These are phyloP conservation scores for Ciconia stormi DNA, from an alignment of 2,113 vertebrate species.

Conservation along the genomic window DNA sequence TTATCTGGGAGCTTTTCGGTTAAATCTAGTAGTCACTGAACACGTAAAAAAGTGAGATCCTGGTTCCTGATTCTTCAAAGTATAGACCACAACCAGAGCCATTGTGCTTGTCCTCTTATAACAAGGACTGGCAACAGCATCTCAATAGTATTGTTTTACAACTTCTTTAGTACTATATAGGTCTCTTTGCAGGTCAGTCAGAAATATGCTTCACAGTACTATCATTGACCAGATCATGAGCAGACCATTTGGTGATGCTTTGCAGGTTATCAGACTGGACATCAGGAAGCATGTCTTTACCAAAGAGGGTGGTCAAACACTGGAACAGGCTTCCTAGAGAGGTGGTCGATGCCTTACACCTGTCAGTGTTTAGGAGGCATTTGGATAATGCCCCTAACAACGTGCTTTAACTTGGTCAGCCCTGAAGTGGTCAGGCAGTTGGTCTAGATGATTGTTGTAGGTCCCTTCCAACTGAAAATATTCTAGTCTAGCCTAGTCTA, in stretches of 20 bases:
- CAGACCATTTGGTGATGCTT: neutral
- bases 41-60: neutral
- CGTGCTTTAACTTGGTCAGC: neutral
- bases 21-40: neutral
- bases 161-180: neutral
- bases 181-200: neutral
- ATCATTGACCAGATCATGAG: accelerated
- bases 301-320: neutral
- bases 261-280: neutral
- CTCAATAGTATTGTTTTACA: neutral
- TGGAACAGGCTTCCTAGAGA: neutral
- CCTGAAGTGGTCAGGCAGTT: neutral
- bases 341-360: neutral
- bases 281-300: neutral
- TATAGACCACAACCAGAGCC: neutral
- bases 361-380: neutral
- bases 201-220: neutral
- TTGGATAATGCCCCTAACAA: neutral
- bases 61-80: neutral
- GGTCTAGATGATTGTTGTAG: neutral
- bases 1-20: neutral
- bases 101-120: neutral
- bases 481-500: neutral
- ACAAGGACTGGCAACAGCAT: neutral
- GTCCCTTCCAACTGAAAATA: neutral